phyloP scores from a whole-genome alignment of 37 sponge, comb jelly and placozoan genomes.

The Beroe forskalii region DNA sequence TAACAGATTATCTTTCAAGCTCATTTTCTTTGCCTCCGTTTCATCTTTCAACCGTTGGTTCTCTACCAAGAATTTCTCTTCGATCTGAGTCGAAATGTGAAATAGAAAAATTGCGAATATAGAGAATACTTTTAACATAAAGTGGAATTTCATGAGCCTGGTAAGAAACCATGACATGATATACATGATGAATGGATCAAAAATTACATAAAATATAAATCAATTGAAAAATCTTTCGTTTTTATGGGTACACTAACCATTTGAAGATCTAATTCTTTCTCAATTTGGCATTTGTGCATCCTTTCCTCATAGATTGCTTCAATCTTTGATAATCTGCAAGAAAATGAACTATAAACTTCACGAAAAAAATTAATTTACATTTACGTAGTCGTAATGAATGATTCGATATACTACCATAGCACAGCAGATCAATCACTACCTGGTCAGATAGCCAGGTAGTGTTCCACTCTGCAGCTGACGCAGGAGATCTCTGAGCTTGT shows the following conservation, averaged over 20 bases:
- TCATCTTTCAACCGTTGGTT: slow-evolving; percentile 43
- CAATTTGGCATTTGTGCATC: slow-evolving; percentile 45
- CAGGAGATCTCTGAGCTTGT: slow-evolving; percentile 22
- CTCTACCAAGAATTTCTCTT: slow-evolving; percentile 4
- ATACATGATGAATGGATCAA: no score
- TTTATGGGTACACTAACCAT: no score
- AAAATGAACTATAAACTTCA: no score
- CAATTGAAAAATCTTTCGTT: no score
- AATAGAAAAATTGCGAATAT: no score
- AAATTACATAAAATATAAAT: no score
- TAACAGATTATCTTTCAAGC: slow-evolving; percentile 62
- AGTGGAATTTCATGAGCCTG: no score
- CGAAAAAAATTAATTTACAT: no score
- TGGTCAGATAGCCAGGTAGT: slow-evolving; percentile 14
- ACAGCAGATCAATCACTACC: not conserved
- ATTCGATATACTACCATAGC: no score
- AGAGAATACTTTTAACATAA: no score
- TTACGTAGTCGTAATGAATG: no score
- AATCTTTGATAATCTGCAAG: slow-evolving; percentile 10
- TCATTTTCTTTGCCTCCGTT: slow-evolving; percentile 43
- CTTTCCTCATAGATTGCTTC: slow-evolving; percentile 26
- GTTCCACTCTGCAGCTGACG: slow-evolving; percentile 59
- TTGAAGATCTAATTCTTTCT: slow-evolving; percentile 49
- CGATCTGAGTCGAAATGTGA: slow-evolving; percentile 36
- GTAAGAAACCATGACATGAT: no score